Conservation (phyloP, 92 coral and sea anemone species). For the Zoanthus gigantus region DNA sequence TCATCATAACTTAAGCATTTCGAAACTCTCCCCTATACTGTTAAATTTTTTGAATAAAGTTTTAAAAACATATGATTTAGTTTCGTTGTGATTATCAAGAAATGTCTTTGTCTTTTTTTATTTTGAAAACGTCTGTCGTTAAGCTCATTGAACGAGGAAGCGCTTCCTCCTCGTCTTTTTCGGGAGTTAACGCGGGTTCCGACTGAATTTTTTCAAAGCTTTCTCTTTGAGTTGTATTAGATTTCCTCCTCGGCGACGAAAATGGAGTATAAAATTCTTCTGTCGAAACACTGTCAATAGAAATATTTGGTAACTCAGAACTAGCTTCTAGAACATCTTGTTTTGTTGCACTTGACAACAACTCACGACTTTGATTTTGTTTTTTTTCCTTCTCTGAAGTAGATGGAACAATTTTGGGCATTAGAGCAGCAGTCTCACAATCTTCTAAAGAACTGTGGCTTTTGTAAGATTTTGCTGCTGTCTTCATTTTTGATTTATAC, state of each 20-base stretch:
- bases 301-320: slow-evolving; percentile 19
- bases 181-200: slow-evolving; percentile 68
- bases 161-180: slow-evolving; percentile 1
- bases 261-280: slow-evolving; percentile 41
- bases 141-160: slow-evolving; percentile 42
- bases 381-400: neutral
- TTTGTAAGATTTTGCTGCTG: slow-evolving; percentile 45
- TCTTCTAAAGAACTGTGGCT: slow-evolving; percentile 19
- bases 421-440: neutral
- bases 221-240: neutral
- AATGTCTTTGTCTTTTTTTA: slow-evolving; percentile 23
- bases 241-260: slow-evolving; percentile 21
- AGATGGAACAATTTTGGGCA: neutral
- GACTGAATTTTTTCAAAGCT: slow-evolving; percentile 66
- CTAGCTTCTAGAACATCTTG: neutral
- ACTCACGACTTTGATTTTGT: neutral
- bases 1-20: too few species aligned
- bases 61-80: neutral
- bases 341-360: slow-evolving; percentile 13
- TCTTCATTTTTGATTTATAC: slow-evolving; percentile 44
- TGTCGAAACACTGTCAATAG: slow-evolving; percentile 20
- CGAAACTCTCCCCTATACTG: neutral
- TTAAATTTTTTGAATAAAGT: neutral
- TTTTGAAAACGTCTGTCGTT: slow-evolving; percentile 37
- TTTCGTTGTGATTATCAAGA: neutral